These are phyloP conservation scores for Taxidea taxus DNA, from an alignment of 2,113 vertebrate genomes.

Conservation along the genomic window DNA sequence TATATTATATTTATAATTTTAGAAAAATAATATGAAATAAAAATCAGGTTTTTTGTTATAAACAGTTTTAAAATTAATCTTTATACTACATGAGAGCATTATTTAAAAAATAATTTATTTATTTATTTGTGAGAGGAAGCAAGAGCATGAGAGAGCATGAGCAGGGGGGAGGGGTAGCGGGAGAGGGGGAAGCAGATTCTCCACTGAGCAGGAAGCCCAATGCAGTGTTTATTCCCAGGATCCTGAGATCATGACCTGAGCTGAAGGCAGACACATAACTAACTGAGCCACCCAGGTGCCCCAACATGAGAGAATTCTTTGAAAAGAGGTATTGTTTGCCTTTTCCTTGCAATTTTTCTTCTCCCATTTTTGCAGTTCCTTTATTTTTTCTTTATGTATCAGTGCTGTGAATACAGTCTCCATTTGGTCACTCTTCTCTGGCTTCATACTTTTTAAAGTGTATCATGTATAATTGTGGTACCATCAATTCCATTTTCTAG, in stretches of 20 bases:
- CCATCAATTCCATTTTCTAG: background rate
- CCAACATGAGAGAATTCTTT: background rate
- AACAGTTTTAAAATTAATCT: background rate
- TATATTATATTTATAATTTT: background rate
- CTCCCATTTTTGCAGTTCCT: background rate
- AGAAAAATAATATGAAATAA: background rate
- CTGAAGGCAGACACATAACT: too few relatives aligned
- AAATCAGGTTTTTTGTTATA: too few relatives aligned
- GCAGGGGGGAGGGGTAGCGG: too few relatives aligned
- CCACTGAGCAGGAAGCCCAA: too few relatives aligned
- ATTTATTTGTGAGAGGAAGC: too few relatives aligned
- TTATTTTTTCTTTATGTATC: background rate
- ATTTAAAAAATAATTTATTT: too few relatives aligned
- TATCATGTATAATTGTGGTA: background rate
- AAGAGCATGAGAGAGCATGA: too few relatives aligned
- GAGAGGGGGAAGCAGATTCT: too few relatives aligned
- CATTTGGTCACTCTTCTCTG: background rate
- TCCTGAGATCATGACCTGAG: too few relatives aligned
- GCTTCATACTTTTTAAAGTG: background rate
- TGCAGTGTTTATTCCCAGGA: too few relatives aligned
- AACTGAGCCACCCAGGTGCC: too few relatives aligned
- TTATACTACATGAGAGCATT: background rate
- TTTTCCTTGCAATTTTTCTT: background rate
- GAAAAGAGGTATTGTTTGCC: background rate
- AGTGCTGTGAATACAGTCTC: background rate